Percentiles rank a stretch among this genome's conserved stretches.
These are phyloP conservation scores for Gorsachius magnificus DNA, from an alignment of 2,797 vertebrate species.

Conservation along the genomic window DNA sequence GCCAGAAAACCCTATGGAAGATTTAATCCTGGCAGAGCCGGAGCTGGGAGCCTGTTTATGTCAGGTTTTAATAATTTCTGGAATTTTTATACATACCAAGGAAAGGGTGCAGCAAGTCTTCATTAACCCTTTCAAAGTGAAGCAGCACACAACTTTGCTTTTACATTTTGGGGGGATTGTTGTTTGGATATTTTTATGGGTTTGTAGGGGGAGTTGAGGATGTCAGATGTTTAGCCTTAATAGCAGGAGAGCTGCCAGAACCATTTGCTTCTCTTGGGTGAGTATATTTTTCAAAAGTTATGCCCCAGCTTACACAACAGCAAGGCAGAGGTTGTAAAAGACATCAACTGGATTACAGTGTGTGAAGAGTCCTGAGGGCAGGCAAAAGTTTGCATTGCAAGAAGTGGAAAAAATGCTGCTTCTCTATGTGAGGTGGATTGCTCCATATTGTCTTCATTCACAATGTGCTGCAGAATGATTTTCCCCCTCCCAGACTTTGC, in stretches of 20 bases:
- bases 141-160: background rate
- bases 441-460: background rate
- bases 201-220: background rate
- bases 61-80: background rate
- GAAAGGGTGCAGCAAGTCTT: background rate
- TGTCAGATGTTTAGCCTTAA: background rate
- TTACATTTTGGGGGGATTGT: background rate
- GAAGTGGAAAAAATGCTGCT: background rate
- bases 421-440: background rate
- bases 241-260: background rate
- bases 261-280: background rate
- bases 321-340: background rate
- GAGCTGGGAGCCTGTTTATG: background rate
- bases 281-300: background rate
- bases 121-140: background rate
- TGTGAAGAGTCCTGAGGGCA: background rate
- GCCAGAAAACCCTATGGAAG: background rate
- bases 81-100: background rate
- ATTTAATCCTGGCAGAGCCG: background rate
- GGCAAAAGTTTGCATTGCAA: background rate
- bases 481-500: background rate
- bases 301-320: background rate
- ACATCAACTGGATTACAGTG: background rate
- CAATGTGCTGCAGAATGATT: background rate
- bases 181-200: background rate